Base-by-base conservation (phyloP, 2,113 vertebrate genomes). In the Ia io region DNA sequence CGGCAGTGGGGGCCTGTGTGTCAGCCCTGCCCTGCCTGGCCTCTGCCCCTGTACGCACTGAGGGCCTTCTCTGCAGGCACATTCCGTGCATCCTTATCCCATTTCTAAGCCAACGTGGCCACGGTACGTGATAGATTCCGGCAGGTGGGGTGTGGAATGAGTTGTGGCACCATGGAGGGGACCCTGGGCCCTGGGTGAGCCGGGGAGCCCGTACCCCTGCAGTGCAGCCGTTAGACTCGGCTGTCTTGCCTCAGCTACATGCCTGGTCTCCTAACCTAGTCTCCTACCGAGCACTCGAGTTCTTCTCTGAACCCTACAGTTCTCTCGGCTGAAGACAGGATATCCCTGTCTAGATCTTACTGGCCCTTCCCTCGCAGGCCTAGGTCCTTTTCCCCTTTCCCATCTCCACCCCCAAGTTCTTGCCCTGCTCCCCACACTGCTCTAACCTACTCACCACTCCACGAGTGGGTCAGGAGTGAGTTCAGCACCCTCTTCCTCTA, bases 181-280 rank as follows among this genome's bases (percentile, higher is more conserved):
- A 42, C 3, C 76, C 11, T 1, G 17, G 2, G 30, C 25, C 49
- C 42, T 37, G 3, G 5, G 22, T 69, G 16, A 70, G 56, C 42
- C 25, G 1, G 28, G 6, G 0, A 71, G 16, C 40, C 13, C 0
- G 0, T 1, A 9, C 7, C 10, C 1, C 3, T 9, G 0, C 2
- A 3, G 2, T 4, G 20, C 44, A 49, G 17, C 40, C 17, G 7
- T 30, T 30, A 6, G 4, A 18, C 37, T 84, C 25, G 11, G 44
- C 32, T 47, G 17, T n/a, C 37, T 14, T 67, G 11, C 8, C 8
- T 42, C 28, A 32, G 42, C 23, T 32, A 20, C 28, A 71, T 4
- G 23, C 32, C 25, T 47, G 44, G 23, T 12, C 40, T 32, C 44
- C 44, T 61, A 42, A 40, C 3, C 9, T 20, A 4, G 35, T 30